Conservation (phyloP, 2,797 vertebrate species). For the Thamnophis elegans region DNA sequence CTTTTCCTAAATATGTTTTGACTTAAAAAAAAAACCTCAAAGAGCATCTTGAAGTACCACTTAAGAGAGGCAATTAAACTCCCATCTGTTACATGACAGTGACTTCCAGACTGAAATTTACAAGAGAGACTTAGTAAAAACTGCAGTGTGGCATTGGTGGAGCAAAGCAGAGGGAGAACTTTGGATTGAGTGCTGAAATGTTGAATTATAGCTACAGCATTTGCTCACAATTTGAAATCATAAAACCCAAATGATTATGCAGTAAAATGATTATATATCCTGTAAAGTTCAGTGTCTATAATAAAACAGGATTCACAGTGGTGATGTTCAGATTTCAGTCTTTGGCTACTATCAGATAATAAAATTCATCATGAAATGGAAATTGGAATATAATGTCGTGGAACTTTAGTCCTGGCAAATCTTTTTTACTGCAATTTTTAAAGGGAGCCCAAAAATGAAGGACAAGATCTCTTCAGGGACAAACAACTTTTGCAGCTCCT, state of each 20-base stretch:
- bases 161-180: not conserved
- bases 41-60: not conserved
- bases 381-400: not conserved
- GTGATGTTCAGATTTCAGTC: not conserved
- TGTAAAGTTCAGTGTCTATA: not conserved
- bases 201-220: not conserved
- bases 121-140: not conserved
- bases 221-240: not conserved
- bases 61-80: conserved; percentile 1
- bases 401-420: not conserved
- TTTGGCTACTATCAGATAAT: not conserved
- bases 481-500: not conserved
- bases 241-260: not conserved
- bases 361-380: not conserved
- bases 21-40: not conserved
- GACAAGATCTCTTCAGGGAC: not conserved
- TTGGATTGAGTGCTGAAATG: not conserved
- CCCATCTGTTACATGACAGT: not conserved
- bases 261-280: not conserved
- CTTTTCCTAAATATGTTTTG: not conserved
- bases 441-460: not conserved
- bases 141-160: not conserved
- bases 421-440: not conserved
- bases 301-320: not conserved
- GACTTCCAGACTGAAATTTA: not conserved